These are phyloP conservation scores for Trematomus loennbergii DNA, from an alignment of 2,113 vertebrate species.

Conservation along the genomic window DNA sequence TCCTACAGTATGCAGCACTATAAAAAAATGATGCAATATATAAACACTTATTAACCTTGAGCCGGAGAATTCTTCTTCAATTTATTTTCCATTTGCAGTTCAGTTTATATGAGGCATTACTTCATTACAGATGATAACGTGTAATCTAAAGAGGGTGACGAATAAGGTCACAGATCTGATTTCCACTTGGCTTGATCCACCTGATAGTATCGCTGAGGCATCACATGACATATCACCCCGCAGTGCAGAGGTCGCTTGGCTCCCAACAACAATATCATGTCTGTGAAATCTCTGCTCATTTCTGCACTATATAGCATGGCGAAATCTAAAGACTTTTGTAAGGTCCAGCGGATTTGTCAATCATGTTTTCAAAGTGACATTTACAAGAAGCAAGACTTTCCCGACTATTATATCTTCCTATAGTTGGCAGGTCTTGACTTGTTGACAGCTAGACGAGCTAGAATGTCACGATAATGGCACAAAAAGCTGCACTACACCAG, in stretches of 20 bases:
- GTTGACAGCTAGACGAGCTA: slow-evolving; percentile 31
- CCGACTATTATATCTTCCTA: slow-evolving; percentile 3
- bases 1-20: not conserved
- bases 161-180: not conserved
- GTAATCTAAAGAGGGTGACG: not conserved
- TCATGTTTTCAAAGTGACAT: slow-evolving; percentile 44
- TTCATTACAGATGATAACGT: not conserved
- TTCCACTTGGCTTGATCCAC: not conserved
- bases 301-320: not conserved
- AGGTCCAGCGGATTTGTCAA: slow-evolving; percentile 9
- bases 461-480: slow-evolving; percentile 44
- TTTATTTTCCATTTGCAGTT: not conserved
- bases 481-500: not conserved
- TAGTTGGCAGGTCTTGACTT: slow-evolving; percentile 17
- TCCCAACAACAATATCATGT: not conserved
- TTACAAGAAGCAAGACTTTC: not conserved
- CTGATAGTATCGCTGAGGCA: slow-evolving; percentile 25
- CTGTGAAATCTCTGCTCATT: not conserved
- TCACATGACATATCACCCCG: slow-evolving; percentile 28
- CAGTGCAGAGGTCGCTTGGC: slow-evolving; percentile 14
- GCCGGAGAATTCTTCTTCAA: not conserved
- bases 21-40: not conserved
- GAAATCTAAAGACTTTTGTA: not conserved
- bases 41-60: not conserved
- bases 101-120: not conserved